Percentiles rank a stretch among this genome's conserved stretches.
Evolutionary conservation across 2,888 invertebrate species (phyloP).

Genomic region (Tetragonisca angustula): DNA sequence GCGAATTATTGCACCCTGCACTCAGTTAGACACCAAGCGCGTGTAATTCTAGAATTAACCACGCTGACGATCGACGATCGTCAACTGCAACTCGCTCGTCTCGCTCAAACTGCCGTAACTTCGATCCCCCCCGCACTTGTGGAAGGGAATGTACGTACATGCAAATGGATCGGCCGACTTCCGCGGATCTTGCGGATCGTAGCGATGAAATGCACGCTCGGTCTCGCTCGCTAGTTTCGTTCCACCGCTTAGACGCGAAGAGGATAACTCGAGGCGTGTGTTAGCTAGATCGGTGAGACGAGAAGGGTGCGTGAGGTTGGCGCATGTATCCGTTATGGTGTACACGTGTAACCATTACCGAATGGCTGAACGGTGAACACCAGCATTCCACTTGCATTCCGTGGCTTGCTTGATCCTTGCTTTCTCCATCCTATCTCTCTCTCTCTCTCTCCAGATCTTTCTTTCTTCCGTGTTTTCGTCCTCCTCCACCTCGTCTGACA

Average conservation of each 20-base stretch:
- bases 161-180: constrained; percentile 9
- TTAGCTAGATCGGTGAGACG: constrained; percentile 14
- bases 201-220: constrained; percentile 20
- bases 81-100: too few species aligned
- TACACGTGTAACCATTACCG: constrained; percentile 69
- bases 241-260: constrained; percentile 46
- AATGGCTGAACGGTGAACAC: constrained; percentile 58
- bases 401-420: constrained; percentile 63
- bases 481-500: not conserved
- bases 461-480: not conserved
- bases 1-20: too few species aligned
- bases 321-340: constrained; percentile 63
- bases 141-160: not conserved
- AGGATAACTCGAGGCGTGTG: constrained; percentile 52
- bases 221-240: constrained; percentile 39
- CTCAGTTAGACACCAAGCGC: too few species aligned
- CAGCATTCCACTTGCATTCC: constrained; percentile 73
- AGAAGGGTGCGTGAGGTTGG: constrained; percentile 16
- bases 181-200: not conserved
- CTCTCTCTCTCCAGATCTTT: not conserved
- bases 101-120: too few species aligned
- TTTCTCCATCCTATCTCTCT: constrained; percentile 11
- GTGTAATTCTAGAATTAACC: too few species aligned
- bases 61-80: too few species aligned
- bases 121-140: not conserved